phyloP scores from a whole-genome alignment of 2,888 invertebrate genomes.

The Diloba caeruleocephala region DNA sequence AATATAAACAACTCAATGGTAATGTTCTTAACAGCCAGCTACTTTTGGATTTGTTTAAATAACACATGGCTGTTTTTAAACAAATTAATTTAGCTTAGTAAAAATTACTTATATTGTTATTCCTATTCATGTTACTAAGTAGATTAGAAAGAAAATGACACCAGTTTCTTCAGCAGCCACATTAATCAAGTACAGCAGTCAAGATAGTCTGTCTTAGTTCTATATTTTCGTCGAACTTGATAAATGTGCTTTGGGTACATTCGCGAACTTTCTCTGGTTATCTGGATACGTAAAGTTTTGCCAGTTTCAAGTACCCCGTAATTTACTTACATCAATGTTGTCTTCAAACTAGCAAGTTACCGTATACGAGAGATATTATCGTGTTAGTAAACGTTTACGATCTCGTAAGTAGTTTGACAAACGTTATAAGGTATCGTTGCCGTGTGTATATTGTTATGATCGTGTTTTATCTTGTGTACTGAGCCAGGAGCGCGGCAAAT shows the following conservation, averaged over 20 bases:
- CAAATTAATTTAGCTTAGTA: slow-evolving; percentile 15
- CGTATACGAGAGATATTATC: slow-evolving; percentile 33
- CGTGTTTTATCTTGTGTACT: slow-evolving; percentile 58
- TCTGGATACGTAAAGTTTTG: slow-evolving; percentile 26
- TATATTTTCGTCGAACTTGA: slow-evolving; percentile 17
- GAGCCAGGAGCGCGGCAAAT: slow-evolving; percentile 62
- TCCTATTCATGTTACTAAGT: neutral
- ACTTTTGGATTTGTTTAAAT: slow-evolving; percentile 31
- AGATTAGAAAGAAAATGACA: neutral
- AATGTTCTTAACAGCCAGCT: slow-evolving; percentile 28
- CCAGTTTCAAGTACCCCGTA: slow-evolving; percentile 19
- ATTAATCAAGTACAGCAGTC: too few species aligned
- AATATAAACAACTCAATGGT: slow-evolving; percentile 46
- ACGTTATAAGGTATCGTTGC: slow-evolving; percentile 48
- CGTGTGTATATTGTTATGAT: slow-evolving; percentile 58
- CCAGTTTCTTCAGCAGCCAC: too few species aligned
- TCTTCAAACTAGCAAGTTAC: slow-evolving; percentile 31
- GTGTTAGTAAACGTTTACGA: slow-evolving; percentile 42
- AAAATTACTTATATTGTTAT: slow-evolving; percentile 10
- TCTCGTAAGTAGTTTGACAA: slow-evolving; percentile 45
- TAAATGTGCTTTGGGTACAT: slow-evolving; percentile 28
- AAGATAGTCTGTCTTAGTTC: slow-evolving; percentile 11
- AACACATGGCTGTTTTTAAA: slow-evolving; percentile 27
- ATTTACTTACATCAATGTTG: slow-evolving; percentile 24
- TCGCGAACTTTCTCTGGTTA: slow-evolving; percentile 16